Base-by-base conservation (phyloP, 2,797 vertebrate species). In the Phataginus tricuspis region DNA sequence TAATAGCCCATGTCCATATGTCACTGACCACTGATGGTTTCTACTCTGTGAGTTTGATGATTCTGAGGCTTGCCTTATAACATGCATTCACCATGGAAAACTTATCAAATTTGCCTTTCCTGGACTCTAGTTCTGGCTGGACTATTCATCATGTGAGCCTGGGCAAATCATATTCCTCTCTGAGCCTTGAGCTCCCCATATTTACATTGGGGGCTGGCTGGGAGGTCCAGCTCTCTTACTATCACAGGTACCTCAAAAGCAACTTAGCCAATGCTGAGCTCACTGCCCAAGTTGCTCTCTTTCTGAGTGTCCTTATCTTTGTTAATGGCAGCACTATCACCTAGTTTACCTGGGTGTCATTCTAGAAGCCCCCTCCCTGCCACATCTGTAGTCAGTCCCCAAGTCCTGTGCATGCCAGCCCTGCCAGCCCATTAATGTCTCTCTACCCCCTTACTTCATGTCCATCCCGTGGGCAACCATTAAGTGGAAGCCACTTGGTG, bases 1-100 rank as follows among this genome's bases (percentile, higher is more conserved):
- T 99, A 98, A 98, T 94, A 90, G 18, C 45, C 45, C 31, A 12
- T 49, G 37, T 90, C 23, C 18, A 8, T 29, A 8, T 91, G 27
- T 37, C 34, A 39, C 68, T 82, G n/a, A 93, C 10, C 53, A 53
- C 74, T 82, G n/a, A 7, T 92, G 72, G 72, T 6, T 88, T 95
- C n/a, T 92, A 66, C 18, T 77, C 31, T 94, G 18, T 57, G 45
- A 94, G 5, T 59, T 1, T 94, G 19, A 37, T 91, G n/a, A 93
- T 71, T 94, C 53, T 92, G 45, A 94, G 37, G 55, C 18, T 95
- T 8, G 1, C 21, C 31, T 72, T 95, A 19, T 57, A 72, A 71
- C 27, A 53, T 64, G 25, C 13, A 74, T 68, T 92, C n/a, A 72
- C 55, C 45, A 37, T 64, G 78, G 66, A 45, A 57, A 94, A 85